Base-by-base conservation (phyloP, 2,888 invertebrate genomes). In the Hemistola chrysoprasaria region DNA sequence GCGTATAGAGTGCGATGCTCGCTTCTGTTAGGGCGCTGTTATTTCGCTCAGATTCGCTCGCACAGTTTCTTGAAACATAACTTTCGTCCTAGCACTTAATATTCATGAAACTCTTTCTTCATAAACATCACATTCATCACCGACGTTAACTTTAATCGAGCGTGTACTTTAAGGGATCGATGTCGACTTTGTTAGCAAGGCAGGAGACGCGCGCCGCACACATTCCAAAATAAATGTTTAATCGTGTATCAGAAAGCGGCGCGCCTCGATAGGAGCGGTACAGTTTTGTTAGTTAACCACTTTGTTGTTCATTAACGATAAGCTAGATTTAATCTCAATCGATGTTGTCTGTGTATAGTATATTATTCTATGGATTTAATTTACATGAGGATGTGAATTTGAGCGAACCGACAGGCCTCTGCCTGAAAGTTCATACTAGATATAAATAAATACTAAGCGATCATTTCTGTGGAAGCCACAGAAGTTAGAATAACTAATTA, bases 341-440 rank as follows among this genome's bases (percentile, higher is more conserved):
- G 82, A 81, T 83, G 84, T 85, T 80, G 81, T 86, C 76, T 84
- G 81, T 86, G 83, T 85, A 83, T 84, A 81, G 84, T 83, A 84
- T 84, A 81, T 83, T 83, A 84, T 84, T 83, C 69, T 80, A 65
- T 79, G 73, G 72, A 65, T 79, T 80, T 83, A 76, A 79, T 84
- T 80, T 71, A 70, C 71, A 76, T 75, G 79, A 78, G 76, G 71
- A 74, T 66, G 79, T 78, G 84, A 84, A 84, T 80, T 83, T 85
- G 85, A 81, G 84, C 85, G 86, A 81, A 83, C 78, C 80, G 75
- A 81, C 84, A 78, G 81, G 78, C 78, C 71, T 57, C 62, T 59
- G 78, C 74, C 80, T 75, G 75, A 65, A 66, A 75, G 81, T 83
- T 85, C 85, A 77, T 77, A 67, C 53, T 85, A 86, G 79, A 59